Percentiles rank a stretch among this genome's conserved stretches.
phyloP scores from a whole-genome alignment of 2,888 invertebrate genomes.

The Lamellibrachia columna region DNA sequence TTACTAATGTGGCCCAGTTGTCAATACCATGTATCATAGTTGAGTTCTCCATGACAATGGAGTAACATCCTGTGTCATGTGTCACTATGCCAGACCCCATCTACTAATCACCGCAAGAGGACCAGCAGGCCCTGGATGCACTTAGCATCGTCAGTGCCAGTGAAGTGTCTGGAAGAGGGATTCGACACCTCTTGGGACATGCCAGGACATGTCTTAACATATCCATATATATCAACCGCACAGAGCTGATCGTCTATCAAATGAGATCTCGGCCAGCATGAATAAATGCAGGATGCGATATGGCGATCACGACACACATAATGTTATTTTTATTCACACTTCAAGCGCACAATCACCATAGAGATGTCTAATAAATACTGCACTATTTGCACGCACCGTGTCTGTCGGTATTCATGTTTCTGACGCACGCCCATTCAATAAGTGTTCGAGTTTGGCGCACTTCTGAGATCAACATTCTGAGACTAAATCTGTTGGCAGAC shows the following conservation, averaged over 20 bases:
- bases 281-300: background rate
- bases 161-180: background rate
- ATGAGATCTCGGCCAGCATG: background rate
- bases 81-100: background rate
- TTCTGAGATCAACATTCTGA: background rate
- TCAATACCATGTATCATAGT: background rate
- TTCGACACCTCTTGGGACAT: background rate
- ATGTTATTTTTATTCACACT: constrained; percentile 10
- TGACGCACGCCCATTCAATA: background rate
- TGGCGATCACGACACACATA: background rate
- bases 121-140: background rate
- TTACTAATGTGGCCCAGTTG: background rate
- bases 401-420: background rate
- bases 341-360: background rate
- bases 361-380: constrained; percentile 3
- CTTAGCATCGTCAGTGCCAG: too few relatives aligned
- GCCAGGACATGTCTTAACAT: background rate
- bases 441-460: background rate
- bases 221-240: background rate
- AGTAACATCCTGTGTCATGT: background rate
- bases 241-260: background rate
- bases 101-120: background rate
- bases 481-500: background rate
- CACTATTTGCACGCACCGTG: background rate
- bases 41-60: background rate